Base-by-base conservation (phyloP, 2,113 vertebrate species). In the Rhea pennata region DNA sequence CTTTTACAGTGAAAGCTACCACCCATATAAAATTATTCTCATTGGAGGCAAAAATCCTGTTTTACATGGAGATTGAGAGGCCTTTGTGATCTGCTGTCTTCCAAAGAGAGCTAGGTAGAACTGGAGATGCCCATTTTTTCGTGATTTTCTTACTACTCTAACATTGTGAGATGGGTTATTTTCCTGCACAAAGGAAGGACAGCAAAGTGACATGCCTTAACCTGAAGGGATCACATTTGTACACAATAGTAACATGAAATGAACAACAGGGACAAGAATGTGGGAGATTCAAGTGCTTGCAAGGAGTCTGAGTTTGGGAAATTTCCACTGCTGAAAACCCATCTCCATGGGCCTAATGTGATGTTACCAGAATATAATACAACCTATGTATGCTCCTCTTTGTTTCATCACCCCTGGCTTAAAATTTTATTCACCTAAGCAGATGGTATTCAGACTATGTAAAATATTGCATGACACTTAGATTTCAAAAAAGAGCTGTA, bases 21-120 rank as follows among this genome's bases (percentile, higher is more conserved):
- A 77, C 42, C 17, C 53, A 73, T 73, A 92, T 24, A 36, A 72
- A 93, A 95, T 80, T 73, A 14, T 51, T 92, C 91, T 92, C 92
- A 29, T 87, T n/a, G 46, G 92, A 64, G 84, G 92, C 74, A 17
- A 0, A 77, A 92, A 71, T 53, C 77, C 53, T 80, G 39, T 15
- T 87, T 79, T 82, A 62, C 5, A 0, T 11, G 8, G 54, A 76
- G 46, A 33, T 72, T 58, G 23, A 65, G 62, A 87, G n/a, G 44
- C 26, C 66, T 75, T 75, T 78, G 56, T 48, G 8, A 8, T 31
- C 2, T 10, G 5, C 2, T 50, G 76, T 6, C 31, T 75, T 78
- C 19, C 53, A 16, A 46, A 36, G 26, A 74, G 24, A 79, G 27
- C 16, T 1, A 5, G 36, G 12, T 23, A 5, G 67, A 71, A 44